Evolutionary conservation across 2,113 vertebrate genomes (phyloP).

Genomic region (Progne subis): DNA sequence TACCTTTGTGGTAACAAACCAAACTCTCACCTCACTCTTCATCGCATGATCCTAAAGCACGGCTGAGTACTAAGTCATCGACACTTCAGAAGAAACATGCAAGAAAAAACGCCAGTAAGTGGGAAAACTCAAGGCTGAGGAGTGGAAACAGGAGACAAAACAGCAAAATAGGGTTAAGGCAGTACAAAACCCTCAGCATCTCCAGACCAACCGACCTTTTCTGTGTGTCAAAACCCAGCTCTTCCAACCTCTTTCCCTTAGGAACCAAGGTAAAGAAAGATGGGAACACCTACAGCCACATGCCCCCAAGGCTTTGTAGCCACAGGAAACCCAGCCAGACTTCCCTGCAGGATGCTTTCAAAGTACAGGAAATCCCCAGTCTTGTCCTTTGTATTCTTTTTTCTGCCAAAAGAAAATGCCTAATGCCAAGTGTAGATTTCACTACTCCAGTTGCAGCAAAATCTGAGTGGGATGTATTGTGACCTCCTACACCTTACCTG

Average conservation of each 20-base stretch:
- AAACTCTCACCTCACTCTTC: background rate
- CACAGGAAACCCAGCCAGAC: background rate
- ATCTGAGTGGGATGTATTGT: background rate
- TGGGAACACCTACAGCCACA: background rate
- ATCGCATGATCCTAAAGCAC: background rate
- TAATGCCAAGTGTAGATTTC: background rate
- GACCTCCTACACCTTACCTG: background rate
- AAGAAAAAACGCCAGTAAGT: background rate
- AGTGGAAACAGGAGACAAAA: background rate
- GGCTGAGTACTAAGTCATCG: background rate
- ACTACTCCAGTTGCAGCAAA: background rate
- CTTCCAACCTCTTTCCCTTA: background rate
- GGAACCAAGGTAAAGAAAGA: background rate
- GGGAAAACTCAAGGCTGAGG: background rate
- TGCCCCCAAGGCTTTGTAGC: background rate
- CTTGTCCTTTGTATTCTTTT: background rate
- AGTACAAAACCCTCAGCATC: background rate
- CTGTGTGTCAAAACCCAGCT: background rate
- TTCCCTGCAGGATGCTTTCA: background rate
- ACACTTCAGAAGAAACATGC: background rate
- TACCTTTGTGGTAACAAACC: background rate
- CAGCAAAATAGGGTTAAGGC: background rate
- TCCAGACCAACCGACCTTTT: background rate
- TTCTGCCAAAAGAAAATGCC: background rate
- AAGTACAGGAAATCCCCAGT: background rate